Evolutionary conservation across 2,797 vertebrate species (phyloP).

Genomic region (Pantherophis vulpinus): DNA sequence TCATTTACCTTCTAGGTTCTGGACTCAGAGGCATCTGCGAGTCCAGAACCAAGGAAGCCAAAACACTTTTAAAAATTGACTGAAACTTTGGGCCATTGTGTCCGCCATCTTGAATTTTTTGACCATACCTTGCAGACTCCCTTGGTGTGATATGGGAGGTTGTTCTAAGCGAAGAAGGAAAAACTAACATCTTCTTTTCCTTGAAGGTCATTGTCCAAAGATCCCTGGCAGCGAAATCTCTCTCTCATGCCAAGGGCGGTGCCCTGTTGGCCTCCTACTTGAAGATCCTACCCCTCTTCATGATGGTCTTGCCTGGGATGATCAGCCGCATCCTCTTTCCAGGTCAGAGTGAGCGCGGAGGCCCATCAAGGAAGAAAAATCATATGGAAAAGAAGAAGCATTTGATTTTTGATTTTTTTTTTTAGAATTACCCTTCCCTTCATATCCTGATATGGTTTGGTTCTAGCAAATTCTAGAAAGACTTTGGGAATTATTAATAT

Average conservation of each 20-base stretch:
- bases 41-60: not conserved
- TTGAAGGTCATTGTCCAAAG: constrained; percentile 95
- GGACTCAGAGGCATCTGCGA: not conserved
- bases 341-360: constrained; percentile 68
- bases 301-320: constrained; percentile 95
- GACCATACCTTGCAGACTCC: not conserved
- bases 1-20: not conserved
- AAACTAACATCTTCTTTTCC: not conserved
- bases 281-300: constrained; percentile 91
- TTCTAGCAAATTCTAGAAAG: not conserved
- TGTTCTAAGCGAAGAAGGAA: not conserved
- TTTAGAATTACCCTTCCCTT: not conserved
- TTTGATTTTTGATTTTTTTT: not conserved
- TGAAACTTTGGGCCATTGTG: not conserved
- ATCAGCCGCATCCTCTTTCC: constrained; percentile 92
- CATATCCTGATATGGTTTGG: not conserved
- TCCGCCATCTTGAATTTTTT: not conserved
- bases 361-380: not conserved
- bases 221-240: constrained; percentile 87
- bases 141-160: not conserved
- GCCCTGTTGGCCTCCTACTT: constrained; percentile 90
- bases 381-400: not conserved
- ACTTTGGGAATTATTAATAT: too few relatives aligned
- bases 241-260: constrained; percentile 93
- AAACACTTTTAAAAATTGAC: not conserved